Evolutionary conservation across 2,888 invertebrate genomes (phyloP), one percentile per base, ranked within the genome.

Genomic region (Syrphus vitripennis): DNA sequence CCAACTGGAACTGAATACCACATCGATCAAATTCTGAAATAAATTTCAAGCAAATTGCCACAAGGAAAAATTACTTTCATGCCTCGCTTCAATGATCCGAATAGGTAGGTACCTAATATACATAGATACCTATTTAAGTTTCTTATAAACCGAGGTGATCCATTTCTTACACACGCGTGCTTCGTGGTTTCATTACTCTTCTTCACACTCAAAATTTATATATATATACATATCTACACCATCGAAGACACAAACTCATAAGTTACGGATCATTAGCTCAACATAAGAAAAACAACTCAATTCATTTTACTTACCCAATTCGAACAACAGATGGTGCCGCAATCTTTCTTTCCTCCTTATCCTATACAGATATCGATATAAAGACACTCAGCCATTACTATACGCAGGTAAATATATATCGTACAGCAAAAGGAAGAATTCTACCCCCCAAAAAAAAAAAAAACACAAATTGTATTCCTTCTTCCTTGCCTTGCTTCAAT

Each of bases 281-380:
- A 74, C 74, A 86, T 74, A 82, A 86, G 86, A 82, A 81, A 79
- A 72, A 86, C 86, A 82, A 86, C 86, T 86, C 74, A 86, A 86
- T 86, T 82, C 7, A 10, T 50, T 71, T 79, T 83, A 71, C 40
- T 79, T 83, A 71, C 40, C 69, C 50, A 55, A 67, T 72, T 63
- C 37, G 14, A 59, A 37, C 74, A 86, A 57, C 86, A 86, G 82
- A 78, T 86, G 86, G 72, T 86, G 69, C 67, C 53, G 26, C 76
- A 84, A 84, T 84, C 76, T 81, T 65, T 77, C 57, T 71, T 81
- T 53, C 19, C 24, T 14, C 12, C 3, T 7, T 19, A 29, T 65
- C n/a, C 40, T n/a, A 16, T 3, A 12, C n/a, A 61, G 65, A 48
- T 48, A 59, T 59, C 59, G 21, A 37, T 10, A 37, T 10, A 53